Percentiles rank a stretch among this genome's conserved stretches.
Conservation (phyloP, 2,113 vertebrate genomes). For the Cyrtonyx montezumae region DNA sequence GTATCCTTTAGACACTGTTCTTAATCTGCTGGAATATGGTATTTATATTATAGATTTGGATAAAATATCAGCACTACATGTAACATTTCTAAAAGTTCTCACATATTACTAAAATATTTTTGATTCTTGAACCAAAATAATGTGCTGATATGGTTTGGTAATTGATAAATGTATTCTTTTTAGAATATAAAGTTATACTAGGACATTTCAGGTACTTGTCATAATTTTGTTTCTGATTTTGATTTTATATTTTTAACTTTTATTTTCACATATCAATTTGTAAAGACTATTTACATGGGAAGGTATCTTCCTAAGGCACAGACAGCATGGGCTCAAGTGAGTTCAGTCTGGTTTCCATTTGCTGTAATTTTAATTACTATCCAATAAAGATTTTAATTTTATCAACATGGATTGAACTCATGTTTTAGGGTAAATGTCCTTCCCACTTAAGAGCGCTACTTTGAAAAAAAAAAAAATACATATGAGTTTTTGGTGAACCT, state of each 20-base stretch:
- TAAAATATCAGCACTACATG: not conserved
- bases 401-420: not conserved
- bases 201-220: not conserved
- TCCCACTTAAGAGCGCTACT: not conserved
- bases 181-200: not conserved
- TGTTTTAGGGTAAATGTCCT: not conserved
- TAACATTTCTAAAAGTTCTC: not conserved
- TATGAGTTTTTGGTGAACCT: not conserved
- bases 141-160: not conserved
- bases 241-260: not conserved
- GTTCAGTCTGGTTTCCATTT: not conserved
- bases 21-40: not conserved
- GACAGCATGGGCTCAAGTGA: not conserved
- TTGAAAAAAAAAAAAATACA: not conserved
- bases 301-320: not conserved
- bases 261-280: not conserved
- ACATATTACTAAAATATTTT: not conserved
- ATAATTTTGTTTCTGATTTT: not conserved
- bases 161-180: not conserved
- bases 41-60: not conserved
- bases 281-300: not conserved
- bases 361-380: not conserved
- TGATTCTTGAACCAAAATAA: conserved; percentile 6
- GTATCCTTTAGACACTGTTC: not conserved
- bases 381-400: not conserved